Conservation (phyloP, 2,113 vertebrate species). For the Cairina moschata region DNA sequence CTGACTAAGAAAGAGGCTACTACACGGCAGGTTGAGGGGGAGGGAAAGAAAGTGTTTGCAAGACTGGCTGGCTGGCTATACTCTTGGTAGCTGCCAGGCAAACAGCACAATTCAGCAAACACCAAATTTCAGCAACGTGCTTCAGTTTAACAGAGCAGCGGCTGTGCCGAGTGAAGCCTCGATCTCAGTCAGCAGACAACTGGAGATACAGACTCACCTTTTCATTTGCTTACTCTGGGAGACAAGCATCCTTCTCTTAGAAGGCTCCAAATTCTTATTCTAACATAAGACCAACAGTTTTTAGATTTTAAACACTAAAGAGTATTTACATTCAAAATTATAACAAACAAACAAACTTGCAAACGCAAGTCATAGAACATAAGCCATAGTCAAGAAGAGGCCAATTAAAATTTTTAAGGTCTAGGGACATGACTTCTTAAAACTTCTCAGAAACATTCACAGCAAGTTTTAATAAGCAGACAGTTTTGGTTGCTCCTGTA, state of each 20-base stretch:
- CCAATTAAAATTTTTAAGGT: neutral
- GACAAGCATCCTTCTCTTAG: neutral
- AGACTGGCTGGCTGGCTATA: neutral
- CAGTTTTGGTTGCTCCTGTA: neutral
- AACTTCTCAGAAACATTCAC: neutral
- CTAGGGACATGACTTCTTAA: neutral
- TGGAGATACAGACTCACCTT: neutral
- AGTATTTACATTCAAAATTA: neutral
- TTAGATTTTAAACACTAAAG: neutral
- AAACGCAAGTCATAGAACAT: neutral
- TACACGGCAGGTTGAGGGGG: neutral
- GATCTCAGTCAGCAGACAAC: neutral
- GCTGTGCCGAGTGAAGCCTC: neutral
- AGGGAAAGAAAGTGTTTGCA: neutral
- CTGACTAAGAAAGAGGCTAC: neutral
- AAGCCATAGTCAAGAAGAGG: neutral
- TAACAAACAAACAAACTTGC: neutral
- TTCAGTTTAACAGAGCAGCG: neutral
- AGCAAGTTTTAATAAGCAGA: neutral
- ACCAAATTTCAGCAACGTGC: neutral
- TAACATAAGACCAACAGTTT: neutral
- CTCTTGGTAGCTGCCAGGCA: rapidly evolving
- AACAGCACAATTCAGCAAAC: neutral
- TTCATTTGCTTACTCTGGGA: neutral
- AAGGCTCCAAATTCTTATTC: neutral